A percentile compares a stretch with the other conserved stretches of the same genome.
Conservation (phyloP, 92 coral and sea anemone genomes). For the Pocillopora grandis region DNA sequence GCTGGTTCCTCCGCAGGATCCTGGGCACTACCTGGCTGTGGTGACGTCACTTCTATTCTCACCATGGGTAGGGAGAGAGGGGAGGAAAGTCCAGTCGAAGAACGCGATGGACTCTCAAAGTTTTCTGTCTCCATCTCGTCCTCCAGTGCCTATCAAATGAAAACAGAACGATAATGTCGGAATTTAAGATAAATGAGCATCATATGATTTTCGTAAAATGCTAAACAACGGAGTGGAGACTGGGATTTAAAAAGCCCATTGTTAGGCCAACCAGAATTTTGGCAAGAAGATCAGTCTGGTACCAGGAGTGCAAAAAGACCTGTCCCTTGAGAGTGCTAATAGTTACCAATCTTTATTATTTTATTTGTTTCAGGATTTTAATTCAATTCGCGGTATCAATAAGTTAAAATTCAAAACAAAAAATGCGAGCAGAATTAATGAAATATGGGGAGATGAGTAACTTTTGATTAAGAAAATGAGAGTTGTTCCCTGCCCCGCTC, state of each 20-base stretch:
- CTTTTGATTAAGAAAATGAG: too few relatives aligned
- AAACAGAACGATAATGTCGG: background rate
- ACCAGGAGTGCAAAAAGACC: background rate
- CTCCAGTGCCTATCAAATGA: slow-evolving; percentile 66
- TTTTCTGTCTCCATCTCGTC: slow-evolving; percentile 67
- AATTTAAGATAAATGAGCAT: background rate
- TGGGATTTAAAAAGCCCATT: too few relatives aligned
- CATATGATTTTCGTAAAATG: background rate
- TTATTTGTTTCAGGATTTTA: too few relatives aligned
- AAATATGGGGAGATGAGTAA: too few relatives aligned
- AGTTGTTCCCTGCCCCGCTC: too few relatives aligned
- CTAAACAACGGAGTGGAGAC: background rate
- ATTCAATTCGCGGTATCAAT: too few relatives aligned
- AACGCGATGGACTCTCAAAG: slow-evolving; percentile 62
- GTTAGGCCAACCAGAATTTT: background rate
- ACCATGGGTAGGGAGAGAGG: slow-evolving; percentile 82
- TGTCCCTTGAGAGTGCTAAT: background rate
- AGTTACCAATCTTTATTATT: too few relatives aligned
- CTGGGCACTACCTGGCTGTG: slow-evolving; percentile 56
- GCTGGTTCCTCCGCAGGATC: slow-evolving; percentile 31
- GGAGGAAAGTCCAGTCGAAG: slow-evolving; percentile 75
- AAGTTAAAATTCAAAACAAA: too few relatives aligned
- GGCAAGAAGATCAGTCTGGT: background rate
- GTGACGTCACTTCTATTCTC: slow-evolving; percentile 69
- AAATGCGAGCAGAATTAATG: too few relatives aligned